phyloP scores from a whole-genome alignment of 1,140 invertebrate species.

The Theocolax elegans region DNA sequence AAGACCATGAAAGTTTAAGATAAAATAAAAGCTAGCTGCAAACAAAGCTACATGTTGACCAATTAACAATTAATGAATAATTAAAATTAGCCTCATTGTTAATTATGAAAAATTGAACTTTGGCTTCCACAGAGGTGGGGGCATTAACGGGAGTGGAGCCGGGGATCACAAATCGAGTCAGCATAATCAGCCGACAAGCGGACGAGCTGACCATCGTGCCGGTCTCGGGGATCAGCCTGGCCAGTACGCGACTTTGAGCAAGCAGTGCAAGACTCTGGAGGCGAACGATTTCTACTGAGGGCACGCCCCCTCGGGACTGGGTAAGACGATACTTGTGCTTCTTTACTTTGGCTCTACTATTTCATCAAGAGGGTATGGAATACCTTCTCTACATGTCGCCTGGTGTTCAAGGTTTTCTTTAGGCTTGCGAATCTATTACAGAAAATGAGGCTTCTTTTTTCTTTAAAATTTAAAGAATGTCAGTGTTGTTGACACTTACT shows the following conservation, averaged over 20 bases:
- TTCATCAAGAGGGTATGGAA: no score
- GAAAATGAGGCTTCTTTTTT: slow-evolving; percentile 10
- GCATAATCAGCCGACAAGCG: slow-evolving; percentile 66
- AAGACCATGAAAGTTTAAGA: no score
- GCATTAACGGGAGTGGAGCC: slow-evolving; percentile 63
- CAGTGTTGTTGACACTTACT: no score
- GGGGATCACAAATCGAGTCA: slow-evolving; percentile 66
- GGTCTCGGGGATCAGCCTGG: slow-evolving; percentile 71
- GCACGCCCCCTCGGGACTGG: slow-evolving; percentile 68
- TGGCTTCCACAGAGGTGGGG: slow-evolving; percentile 64
- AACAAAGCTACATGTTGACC: no score
- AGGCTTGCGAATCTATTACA: no score
- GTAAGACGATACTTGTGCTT: slow-evolving; percentile 53
- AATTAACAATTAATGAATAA: no score
- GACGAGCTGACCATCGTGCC: slow-evolving; percentile 67
- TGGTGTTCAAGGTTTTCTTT: no score
- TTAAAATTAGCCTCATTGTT: slow-evolving; percentile 5
- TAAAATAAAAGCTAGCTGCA: no score
- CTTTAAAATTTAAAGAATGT: no score
- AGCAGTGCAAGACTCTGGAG: slow-evolving; percentile 94
- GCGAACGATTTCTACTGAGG: slow-evolving; percentile 94
- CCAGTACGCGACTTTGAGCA: slow-evolving; percentile 91
- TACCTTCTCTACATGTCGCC: no score
- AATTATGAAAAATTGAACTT: slow-evolving; percentile 22
- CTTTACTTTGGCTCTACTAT: no score